A percentile compares a stretch with the other conserved stretches of the same genome.
Conservation (phyloP, 2,888 invertebrate species). For the Drosophila setosimentum region DNA sequence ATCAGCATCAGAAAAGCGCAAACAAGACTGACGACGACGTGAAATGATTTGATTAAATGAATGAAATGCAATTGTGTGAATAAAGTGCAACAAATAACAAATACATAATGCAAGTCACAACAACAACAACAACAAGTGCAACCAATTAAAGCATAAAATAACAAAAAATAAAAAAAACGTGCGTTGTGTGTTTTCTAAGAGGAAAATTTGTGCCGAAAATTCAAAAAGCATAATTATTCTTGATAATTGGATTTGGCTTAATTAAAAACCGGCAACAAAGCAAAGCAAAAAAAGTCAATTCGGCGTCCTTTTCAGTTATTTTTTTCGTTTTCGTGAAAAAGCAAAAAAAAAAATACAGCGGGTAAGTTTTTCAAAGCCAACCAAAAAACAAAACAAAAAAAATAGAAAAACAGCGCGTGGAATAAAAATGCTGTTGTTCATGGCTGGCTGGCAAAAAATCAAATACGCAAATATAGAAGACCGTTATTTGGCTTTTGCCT, state of each 20-base stretch:
- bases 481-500: conserved; percentile 27
- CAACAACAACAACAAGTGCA: conserved; percentile 32
- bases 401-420: conserved; percentile 23
- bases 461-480: not conserved
- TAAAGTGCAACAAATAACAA: conserved; percentile 19
- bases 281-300: conserved; percentile 15
- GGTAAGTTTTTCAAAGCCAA: conserved; percentile 45
- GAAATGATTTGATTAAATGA: conserved; percentile 28
- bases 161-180: not conserved
- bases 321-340: conserved; percentile 23
- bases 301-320: conserved; percentile 18
- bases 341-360: conserved; percentile 48
- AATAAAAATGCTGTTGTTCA: conserved; percentile 40
- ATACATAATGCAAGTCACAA: conserved; percentile 11
- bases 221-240: conserved; percentile 35
- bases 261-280: conserved; percentile 21
- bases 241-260: conserved; percentile 51
- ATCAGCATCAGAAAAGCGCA: conserved; percentile 38
- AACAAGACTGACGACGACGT: conserved; percentile 51
- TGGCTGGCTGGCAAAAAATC: conserved; percentile 10
- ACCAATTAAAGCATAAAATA: conserved; percentile 7
- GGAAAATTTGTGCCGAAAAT: conserved; percentile 22
- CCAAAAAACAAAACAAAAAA: conserved; percentile 8
- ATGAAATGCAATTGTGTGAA: conserved; percentile 30
- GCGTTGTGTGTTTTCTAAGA: conserved; percentile 10